Evolutionary conservation across 2,113 vertebrate species (phyloP).

Genomic region (Oreocharis arfaki): DNA sequence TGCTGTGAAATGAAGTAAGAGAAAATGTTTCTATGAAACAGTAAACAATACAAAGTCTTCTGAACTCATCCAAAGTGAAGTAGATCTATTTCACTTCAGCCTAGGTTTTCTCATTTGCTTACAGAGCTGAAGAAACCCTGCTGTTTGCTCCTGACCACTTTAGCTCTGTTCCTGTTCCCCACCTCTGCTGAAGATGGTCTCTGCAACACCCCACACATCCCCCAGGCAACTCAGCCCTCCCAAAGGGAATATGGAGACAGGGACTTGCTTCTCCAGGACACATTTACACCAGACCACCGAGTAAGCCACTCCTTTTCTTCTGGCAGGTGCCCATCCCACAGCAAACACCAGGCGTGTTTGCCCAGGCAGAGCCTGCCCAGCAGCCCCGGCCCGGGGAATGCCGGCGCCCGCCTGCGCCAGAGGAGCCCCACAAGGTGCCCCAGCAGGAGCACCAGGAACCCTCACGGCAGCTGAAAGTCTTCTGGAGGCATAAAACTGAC

Average conservation of each 20-base stretch:
- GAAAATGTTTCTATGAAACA: not conserved
- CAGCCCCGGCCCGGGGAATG: not conserved
- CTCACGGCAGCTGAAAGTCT: not conserved
- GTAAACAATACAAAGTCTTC: not conserved
- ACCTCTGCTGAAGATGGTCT: not conserved
- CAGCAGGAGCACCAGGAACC: not conserved
- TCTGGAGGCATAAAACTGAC: not conserved
- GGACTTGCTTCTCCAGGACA: not conserved
- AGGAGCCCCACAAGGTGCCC: not conserved
- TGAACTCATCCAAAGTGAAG: not conserved
- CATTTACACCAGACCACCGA: not conserved
- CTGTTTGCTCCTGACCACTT: not conserved
- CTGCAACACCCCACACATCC: not conserved
- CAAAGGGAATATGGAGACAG: not conserved
- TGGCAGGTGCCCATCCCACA: not conserved
- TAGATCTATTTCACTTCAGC: not conserved
- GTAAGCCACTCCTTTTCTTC: not conserved
- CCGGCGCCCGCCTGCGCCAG: not conserved
- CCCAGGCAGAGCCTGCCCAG: not conserved
- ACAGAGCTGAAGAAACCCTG: not conserved
- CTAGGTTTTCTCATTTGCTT: not conserved
- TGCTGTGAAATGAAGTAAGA: not conserved
- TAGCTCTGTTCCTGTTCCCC: not conserved
- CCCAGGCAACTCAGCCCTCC: slow-evolving; percentile 9
- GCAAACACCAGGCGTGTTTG: not conserved